phyloP scores from a whole-genome alignment of 2,888 invertebrate genomes.

The Vannuccia rotundouncinata region DNA sequence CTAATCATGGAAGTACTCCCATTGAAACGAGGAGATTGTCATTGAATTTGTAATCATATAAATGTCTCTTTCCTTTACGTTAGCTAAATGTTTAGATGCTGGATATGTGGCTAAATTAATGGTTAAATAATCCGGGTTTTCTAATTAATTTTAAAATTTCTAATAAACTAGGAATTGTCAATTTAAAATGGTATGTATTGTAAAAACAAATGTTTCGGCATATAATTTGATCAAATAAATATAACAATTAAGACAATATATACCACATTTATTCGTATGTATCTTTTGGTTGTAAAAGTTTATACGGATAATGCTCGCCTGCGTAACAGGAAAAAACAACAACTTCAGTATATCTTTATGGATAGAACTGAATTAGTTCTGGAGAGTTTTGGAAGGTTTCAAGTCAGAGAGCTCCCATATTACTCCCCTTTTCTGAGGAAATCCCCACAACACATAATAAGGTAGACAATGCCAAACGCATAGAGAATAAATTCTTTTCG shows the following conservation, averaged over 20 bases:
- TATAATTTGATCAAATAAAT: neutral
- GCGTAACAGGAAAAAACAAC: neutral
- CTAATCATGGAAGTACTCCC: too few relatives aligned
- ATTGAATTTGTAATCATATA: too few relatives aligned
- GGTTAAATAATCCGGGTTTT: too few relatives aligned
- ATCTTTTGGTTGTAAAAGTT: too few relatives aligned
- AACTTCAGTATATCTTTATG: neutral
- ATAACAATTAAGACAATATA: neutral
- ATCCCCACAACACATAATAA: neutral
- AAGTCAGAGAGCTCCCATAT: neutral
- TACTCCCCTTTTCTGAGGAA: neutral
- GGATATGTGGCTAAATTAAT: too few relatives aligned
- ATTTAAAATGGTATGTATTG: too few relatives aligned
- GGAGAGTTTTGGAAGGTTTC: neutral
- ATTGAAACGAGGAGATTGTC: too few relatives aligned
- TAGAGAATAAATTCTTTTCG: neutral
- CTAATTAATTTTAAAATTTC: too few relatives aligned
- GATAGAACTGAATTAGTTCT: neutral
- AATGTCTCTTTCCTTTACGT: too few relatives aligned
- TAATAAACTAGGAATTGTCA: too few relatives aligned
- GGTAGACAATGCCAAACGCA: neutral
- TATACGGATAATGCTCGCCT: neutral
- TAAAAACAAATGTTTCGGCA: too few relatives aligned
- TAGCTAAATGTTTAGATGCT: too few relatives aligned
- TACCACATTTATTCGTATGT: neutral